phyloP scores from a whole-genome alignment of 2,113 vertebrate species.

The Ciconia stormi region DNA sequence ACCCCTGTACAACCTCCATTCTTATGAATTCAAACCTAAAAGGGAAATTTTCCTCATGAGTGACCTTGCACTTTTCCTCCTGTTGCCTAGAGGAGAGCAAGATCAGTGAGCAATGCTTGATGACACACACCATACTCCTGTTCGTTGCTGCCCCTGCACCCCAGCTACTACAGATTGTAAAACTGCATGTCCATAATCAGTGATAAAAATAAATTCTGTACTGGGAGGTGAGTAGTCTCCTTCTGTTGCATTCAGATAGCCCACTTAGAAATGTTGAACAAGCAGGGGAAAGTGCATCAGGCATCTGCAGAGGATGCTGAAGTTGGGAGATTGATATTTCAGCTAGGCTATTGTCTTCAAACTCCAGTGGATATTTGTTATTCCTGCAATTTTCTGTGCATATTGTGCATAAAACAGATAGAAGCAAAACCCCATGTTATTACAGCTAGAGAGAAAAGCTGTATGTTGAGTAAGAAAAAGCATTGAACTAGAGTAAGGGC shows the following conservation, averaged over 20 bases:
- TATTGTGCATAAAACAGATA: not conserved
- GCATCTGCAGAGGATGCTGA: not conserved
- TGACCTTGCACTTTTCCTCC: slow-evolving; percentile 36
- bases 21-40: slow-evolving; percentile 16
- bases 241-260: not conserved
- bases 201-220: slow-evolving; percentile 23
- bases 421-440: not conserved
- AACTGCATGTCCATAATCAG: not conserved
- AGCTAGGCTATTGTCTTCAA: not conserved
- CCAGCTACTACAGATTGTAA: not conserved
- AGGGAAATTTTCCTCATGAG: slow-evolving; percentile 23
- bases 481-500: not conserved
- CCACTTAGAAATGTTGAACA: not conserved
- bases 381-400: not conserved
- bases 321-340: not conserved
- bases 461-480: not conserved
- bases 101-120: slow-evolving; percentile 12
- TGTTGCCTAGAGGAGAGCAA: slow-evolving; percentile 24
- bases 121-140: not conserved
- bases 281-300: slow-evolving; percentile 16
- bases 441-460: not conserved
- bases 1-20: not conserved
- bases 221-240: not conserved
- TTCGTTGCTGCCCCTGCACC: not conserved
- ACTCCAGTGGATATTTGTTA: not conserved